These are phyloP conservation scores for Lepidocyrtoides sp. DNA, from an alignment of 2,888 invertebrate species.

Conservation along the genomic window DNA sequence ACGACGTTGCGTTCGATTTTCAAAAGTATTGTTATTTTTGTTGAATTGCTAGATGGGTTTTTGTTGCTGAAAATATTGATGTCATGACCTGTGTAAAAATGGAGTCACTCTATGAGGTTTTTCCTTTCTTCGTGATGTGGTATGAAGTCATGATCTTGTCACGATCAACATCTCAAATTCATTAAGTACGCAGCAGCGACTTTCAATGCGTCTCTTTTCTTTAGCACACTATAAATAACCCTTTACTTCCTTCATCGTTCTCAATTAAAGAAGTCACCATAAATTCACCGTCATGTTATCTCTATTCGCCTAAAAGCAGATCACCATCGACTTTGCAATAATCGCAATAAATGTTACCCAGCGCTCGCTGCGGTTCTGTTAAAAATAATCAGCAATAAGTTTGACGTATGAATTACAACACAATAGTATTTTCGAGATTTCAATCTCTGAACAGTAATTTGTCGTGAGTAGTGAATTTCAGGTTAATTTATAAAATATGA, in stretches of 20 bases:
- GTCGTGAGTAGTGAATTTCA: not conserved
- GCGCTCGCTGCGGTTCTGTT: not conserved
- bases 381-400: not conserved
- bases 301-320: not conserved
- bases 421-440: not conserved
- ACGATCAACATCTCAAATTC: conserved; percentile 45
- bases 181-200: not conserved
- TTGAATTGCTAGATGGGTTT: not conserved
- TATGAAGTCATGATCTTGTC: conserved; percentile 41
- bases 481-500: no score
- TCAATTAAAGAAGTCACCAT: conserved; percentile 21
- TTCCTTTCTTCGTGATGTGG: conserved; percentile 16
- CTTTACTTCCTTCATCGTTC: not conserved
- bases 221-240: not conserved
- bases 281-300: not conserved
- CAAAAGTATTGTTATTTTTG: conserved; percentile 24
- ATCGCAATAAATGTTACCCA: not conserved
- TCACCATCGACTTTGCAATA: not conserved
- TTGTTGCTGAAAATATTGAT: conserved; percentile 47
- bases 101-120: not conserved
- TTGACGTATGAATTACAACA: not conserved
- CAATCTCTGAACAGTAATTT: not conserved
- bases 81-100: conserved; percentile 60
- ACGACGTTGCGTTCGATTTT: conserved; percentile 27
- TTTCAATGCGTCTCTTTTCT: conserved; percentile 10